These are phyloP conservation scores for Seira musarum DNA, from an alignment of 2,888 invertebrate genomes.

Conservation along the genomic window DNA sequence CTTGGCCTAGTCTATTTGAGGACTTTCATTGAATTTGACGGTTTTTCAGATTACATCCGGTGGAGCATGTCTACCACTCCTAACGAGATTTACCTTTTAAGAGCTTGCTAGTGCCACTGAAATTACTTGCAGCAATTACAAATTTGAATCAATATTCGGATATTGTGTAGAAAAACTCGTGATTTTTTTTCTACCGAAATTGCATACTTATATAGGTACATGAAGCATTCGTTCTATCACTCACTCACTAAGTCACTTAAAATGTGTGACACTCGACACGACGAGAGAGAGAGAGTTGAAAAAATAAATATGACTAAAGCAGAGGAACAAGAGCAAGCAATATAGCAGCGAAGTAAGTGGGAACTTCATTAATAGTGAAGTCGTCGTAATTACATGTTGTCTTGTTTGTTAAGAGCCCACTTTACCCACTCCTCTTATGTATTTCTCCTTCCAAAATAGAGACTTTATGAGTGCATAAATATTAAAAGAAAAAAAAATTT, in stretches of 20 bases:
- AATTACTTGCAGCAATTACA: no score
- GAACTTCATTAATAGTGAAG: constrained; percentile 53
- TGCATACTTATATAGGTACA: not conserved
- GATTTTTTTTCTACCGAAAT: no score
- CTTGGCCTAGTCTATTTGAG: not conserved
- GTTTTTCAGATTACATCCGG: not conserved
- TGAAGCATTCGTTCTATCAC: constrained; percentile 9
- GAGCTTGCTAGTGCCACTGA: no score
- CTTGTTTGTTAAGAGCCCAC: constrained; percentile 55
- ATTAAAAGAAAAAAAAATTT: not conserved
- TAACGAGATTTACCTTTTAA: not conserved
- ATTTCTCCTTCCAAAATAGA: not conserved
- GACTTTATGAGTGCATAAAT: constrained; percentile 1
- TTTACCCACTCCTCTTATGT: constrained; percentile 13
- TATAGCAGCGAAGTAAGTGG: not conserved
- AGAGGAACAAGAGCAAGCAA: not conserved
- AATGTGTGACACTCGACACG: constrained; percentile 17
- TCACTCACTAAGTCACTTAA: constrained; percentile 25
- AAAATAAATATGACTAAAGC: not conserved
- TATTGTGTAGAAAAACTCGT: no score
- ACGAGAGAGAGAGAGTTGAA: not conserved
- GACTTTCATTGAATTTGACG: not conserved
- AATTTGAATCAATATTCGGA: no score
- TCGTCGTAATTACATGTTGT: constrained; percentile 57
- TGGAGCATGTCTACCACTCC: not conserved